A percentile compares a stretch with the other conserved stretches of the same genome.
phyloP scores from a whole-genome alignment of 2,797 vertebrate genomes.

The Dipus sagitta region DNA sequence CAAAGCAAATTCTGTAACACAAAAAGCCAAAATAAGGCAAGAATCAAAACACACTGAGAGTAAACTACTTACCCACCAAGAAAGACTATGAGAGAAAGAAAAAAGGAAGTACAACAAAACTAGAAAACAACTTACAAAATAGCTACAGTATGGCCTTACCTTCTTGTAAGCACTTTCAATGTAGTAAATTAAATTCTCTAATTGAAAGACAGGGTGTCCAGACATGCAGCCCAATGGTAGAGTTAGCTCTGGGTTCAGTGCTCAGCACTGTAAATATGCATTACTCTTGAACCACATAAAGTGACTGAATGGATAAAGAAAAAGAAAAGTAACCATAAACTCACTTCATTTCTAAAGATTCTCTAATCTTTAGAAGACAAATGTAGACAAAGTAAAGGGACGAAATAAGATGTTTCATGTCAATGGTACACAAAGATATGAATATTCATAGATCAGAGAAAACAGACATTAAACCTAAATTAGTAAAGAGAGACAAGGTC shows the following conservation, averaged over 20 bases:
- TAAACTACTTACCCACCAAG: background rate
- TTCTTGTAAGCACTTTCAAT: background rate
- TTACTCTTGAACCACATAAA: background rate
- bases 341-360: background rate
- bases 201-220: background rate
- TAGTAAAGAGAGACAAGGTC: background rate
- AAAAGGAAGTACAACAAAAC: background rate
- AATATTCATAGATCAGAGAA: background rate
- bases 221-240: background rate
- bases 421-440: background rate
- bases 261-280: background rate
- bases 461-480: background rate
- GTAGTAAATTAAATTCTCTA: background rate
- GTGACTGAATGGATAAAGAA: background rate
- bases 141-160: background rate
- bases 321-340: background rate
- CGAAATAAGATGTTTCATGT: background rate
- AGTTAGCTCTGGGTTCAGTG: no score
- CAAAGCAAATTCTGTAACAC: background rate
- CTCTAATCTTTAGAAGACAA: no score
- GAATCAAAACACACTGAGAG: background rate
- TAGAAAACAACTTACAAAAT: background rate
- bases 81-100: background rate
- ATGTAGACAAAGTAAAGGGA: background rate
- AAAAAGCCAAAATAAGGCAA: background rate